Base-by-base conservation (phyloP, 1,140 invertebrate genomes). In the Reticulitermes speratus region DNA sequence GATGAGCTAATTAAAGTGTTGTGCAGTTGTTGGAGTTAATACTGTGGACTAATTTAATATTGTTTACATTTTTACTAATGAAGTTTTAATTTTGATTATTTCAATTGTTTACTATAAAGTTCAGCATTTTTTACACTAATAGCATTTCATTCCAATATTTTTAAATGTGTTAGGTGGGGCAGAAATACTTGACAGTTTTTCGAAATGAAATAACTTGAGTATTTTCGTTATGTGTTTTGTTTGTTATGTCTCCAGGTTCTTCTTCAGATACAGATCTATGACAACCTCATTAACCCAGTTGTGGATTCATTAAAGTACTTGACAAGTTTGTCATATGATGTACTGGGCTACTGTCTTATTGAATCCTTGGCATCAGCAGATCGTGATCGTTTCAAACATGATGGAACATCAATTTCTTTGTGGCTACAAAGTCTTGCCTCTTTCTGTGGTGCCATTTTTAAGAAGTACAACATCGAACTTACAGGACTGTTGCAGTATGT, bases 281-380 rank as follows among this genome's bases (percentile, higher is more conserved):
- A 99, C 91, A 99, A 99, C 92, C 94, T 99, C 82, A 99, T 96
- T 87, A 91, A 95, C 48, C 98, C 98, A 23, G 98, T 99, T 21
- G 98, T 99, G 55, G 99, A 99, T 91, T 98, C 98, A 0, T 93
- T 99, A 65, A 99, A 99, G 92, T 99, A 98, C 91, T 92, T 99
- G 88, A 99, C 98, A 44, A 96, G 95, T 86, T 92, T 99, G 81
- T 99, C 98, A 0, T 99, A 99, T 90, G 99, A 99, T 91, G 96
- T 99, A 85, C 93, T 99, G 87, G 96, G 97, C 21, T 99, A 97
- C 91, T 99, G 98, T 92, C 93, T 99, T 52, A 96, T 99, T 85
- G 98, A 99, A 91, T 96, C 97, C 59, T 92, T 99, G 87, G 95
- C 96, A 5, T 92, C 94, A 86, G 94, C 94, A n/a, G 93, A 94